Percentiles rank a stretch among this genome's conserved stretches.
Conservation (phyloP, 2,797 vertebrate species). For the Channa striata region DNA sequence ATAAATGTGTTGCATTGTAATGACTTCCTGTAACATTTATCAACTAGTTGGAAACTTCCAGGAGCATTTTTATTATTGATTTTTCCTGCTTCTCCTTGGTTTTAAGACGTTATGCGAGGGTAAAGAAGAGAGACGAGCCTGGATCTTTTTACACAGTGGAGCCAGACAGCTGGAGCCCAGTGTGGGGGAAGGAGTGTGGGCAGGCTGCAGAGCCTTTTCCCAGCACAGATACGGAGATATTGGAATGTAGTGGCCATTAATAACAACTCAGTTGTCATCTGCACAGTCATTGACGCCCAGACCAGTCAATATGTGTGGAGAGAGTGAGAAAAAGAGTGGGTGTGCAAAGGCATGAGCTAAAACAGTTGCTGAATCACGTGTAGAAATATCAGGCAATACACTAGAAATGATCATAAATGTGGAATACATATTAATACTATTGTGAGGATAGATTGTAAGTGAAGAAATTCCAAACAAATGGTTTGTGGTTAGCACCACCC, state of each 20-base stretch:
- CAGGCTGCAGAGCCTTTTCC: slow-evolving; percentile 76
- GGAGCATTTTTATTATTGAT: slow-evolving; percentile 75
- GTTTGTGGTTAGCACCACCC: slow-evolving; percentile 80
- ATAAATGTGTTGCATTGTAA: slow-evolving; percentile 38
- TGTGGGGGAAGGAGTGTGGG: slow-evolving; percentile 69
- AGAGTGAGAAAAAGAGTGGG: slow-evolving; percentile 46
- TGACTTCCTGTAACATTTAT: slow-evolving; percentile 57
- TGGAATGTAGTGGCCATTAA: slow-evolving; percentile 80
- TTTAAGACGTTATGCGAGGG: slow-evolving; percentile 75
- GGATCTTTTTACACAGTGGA: slow-evolving; percentile 84
- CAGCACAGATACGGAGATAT: slow-evolving; percentile 79
- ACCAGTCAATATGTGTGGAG: slow-evolving; percentile 74
- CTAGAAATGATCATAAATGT: slow-evolving; percentile 23
- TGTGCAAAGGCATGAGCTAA: slow-evolving; percentile 37
- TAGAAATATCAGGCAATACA: slow-evolving; percentile 14
- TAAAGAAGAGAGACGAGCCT: slow-evolving; percentile 75
- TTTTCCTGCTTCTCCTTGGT: slow-evolving; percentile 68
- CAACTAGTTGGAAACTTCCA: slow-evolving; percentile 69
- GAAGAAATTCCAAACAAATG: slow-evolving; percentile 16
- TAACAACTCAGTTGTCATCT: slow-evolving; percentile 81
- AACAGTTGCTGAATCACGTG: slow-evolving; percentile 27
- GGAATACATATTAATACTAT: slow-evolving; percentile 15
- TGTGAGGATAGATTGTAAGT: slow-evolving; percentile 13
- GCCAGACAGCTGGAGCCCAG: slow-evolving; percentile 83
- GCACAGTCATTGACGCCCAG: slow-evolving; percentile 78